phyloP scores from a whole-genome alignment of 2,797 vertebrate genomes.

The Tachyglossus aculeatus region DNA sequence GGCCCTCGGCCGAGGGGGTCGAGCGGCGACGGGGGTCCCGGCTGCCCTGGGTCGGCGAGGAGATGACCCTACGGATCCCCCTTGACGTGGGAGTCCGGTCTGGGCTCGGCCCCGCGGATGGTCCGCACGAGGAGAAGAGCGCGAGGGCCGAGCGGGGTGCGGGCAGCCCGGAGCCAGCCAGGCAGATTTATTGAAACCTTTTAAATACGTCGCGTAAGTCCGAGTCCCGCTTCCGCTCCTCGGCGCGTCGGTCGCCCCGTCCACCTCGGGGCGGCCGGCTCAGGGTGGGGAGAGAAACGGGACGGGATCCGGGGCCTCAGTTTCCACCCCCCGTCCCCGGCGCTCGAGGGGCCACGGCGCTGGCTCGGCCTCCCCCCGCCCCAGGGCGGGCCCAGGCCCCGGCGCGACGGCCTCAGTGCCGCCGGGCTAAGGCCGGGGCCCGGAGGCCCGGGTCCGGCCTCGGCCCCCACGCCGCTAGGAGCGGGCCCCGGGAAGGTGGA shows the following conservation, averaged over 20 bases:
- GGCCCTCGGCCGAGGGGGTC: neutral
- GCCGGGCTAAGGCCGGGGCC: slow-evolving; percentile 30
- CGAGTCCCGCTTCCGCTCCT: slow-evolving; percentile 50
- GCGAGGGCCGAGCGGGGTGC: slow-evolving; percentile 37
- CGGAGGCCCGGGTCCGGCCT: neutral
- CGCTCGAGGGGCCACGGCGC: too few species aligned
- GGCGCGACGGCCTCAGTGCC: neutral
- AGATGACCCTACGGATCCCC: too few species aligned
- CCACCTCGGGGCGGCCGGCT: slow-evolving; percentile 35
- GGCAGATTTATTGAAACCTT: slow-evolving; percentile 67
- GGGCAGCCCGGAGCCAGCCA: slow-evolving; percentile 61
- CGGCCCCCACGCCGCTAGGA: slow-evolving; percentile 70
- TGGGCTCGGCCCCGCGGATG: too few species aligned
- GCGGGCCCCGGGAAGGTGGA: slow-evolving; percentile 83
- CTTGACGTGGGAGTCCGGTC: too few species aligned
- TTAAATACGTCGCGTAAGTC: slow-evolving; percentile 66
- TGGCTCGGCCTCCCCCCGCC: neutral
- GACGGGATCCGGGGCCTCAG: neutral
- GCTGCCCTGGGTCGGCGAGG: too few species aligned
- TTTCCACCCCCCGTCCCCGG: too few species aligned
- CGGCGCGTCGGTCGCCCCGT: slow-evolving; percentile 36
- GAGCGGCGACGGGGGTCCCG: too few species aligned
- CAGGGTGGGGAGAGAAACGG: neutral
- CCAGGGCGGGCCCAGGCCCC: neutral
- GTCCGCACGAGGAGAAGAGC: slow-evolving; percentile 18